phyloP scores from a whole-genome alignment of 92 coral and sea anemone genomes.

The Palythoa heliodiscus region DNA sequence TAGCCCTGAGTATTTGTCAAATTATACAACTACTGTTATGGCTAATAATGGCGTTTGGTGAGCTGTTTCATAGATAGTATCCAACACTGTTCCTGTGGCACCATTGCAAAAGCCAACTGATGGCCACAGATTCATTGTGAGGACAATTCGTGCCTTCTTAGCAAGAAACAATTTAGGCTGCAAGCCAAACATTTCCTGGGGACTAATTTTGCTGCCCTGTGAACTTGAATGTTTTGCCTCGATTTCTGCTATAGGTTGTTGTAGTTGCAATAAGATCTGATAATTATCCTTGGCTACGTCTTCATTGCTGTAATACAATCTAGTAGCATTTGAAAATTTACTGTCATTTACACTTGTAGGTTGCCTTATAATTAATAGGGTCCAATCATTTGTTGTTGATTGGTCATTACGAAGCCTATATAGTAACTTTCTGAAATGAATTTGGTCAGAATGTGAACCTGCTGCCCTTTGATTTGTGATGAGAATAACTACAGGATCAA shows the following conservation, averaged over 20 bases:
- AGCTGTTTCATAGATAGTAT: conserved; percentile 17
- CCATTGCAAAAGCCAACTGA: conserved; percentile 42
- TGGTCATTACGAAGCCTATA: conserved; percentile 26
- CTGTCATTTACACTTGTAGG: not conserved
- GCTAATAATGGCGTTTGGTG: conserved; percentile 37
- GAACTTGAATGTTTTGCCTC: conserved; percentile 9
- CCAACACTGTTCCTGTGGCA: conserved; percentile 9
- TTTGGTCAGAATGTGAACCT: not conserved
- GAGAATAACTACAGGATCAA: conserved; percentile 13
- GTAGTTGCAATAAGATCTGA: not conserved
- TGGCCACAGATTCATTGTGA: conserved; percentile 40
- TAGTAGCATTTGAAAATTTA: not conserved
- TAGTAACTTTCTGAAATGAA: not conserved
- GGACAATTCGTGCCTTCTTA: not conserved
- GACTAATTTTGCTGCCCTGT: conserved; percentile 4
- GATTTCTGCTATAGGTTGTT: not conserved
- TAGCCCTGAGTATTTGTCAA: conserved; percentile 40
- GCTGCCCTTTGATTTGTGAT: not conserved
- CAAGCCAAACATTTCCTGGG: conserved; percentile 20
- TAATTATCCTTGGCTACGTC: not conserved
- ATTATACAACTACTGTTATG: conserved; percentile 17
- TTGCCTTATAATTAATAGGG: conserved; percentile 12
- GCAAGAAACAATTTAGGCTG: conserved; percentile 10
- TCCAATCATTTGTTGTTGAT: conserved; percentile 38
- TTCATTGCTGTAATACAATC: conserved; percentile 1